These are phyloP conservation scores for Plumapathes pennacea DNA, from an alignment of 92 coral and sea anemone genomes.

Conservation along the genomic window DNA sequence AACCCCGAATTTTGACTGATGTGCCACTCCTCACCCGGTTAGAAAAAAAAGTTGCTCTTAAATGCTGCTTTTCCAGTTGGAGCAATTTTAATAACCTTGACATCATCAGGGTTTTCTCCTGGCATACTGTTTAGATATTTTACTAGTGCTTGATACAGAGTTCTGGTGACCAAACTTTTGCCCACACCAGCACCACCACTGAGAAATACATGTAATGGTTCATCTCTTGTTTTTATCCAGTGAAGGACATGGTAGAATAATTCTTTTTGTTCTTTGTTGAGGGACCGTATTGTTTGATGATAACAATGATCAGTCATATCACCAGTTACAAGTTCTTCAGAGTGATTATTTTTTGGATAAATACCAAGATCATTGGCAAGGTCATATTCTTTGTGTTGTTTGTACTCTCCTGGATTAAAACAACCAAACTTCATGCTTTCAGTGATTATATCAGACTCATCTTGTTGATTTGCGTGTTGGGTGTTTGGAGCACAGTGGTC, in stretches of 20 bases:
- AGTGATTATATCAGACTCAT: not conserved
- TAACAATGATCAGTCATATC: constrained; percentile 20
- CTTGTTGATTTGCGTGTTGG: constrained; percentile 41
- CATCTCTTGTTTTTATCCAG: constrained; percentile 6
- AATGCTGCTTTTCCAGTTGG: constrained; percentile 59
- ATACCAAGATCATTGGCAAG: constrained; percentile 19
- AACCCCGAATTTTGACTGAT: too few species aligned
- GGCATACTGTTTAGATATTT: constrained; percentile 23
- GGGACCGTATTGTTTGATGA: constrained; percentile 15
- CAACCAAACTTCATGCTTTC: constrained; percentile 17
- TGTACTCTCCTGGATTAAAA: constrained; percentile 20
- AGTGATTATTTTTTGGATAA: constrained; percentile 13
- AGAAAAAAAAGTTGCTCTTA: too few species aligned
- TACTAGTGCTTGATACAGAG: constrained; percentile 40
- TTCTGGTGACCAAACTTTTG: constrained; percentile 46
- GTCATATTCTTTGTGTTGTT: constrained; percentile 20
- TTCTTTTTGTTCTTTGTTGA: constrained; percentile 6
- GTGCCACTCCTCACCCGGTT: too few species aligned
- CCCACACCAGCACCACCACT: constrained; percentile 68
- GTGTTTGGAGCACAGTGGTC: constrained; percentile 32
- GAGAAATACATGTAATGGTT: constrained; percentile 43
- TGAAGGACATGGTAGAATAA: constrained; percentile 30
- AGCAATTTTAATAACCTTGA: constrained; percentile 32
- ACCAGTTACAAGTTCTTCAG: constrained; percentile 15
- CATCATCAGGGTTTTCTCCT: constrained; percentile 55